Conservation (phyloP, 2,888 invertebrate genomes). For the Trachelus iudaicus region DNA sequence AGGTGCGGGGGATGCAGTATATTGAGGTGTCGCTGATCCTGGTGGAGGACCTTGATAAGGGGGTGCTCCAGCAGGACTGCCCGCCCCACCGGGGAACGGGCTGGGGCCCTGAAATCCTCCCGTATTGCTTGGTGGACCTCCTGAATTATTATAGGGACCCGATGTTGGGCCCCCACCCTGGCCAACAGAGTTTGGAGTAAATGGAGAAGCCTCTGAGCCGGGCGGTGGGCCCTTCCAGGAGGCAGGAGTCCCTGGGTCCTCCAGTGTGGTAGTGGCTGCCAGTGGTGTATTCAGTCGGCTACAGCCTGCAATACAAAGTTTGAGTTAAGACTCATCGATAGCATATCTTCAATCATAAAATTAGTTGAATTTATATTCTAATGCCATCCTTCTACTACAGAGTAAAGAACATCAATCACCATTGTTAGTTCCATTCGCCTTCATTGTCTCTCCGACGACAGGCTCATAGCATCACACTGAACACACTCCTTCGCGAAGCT, state of each 20-base stretch:
- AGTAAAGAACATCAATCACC: slow-evolving; percentile 49
- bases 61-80: slow-evolving; percentile 80
- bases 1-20: slow-evolving; percentile 87
- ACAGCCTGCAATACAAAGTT: slow-evolving; percentile 73
- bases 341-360: not conserved
- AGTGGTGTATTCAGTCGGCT: slow-evolving; percentile 74
- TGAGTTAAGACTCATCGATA: not conserved
- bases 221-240: slow-evolving; percentile 84
- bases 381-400: not conserved
- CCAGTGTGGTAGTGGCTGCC: slow-evolving; percentile 75
- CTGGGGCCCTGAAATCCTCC: slow-evolving; percentile 74
- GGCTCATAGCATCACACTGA: slow-evolving; percentile 56
- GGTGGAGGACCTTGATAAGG: slow-evolving; percentile 79
- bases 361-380: not conserved
- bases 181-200: slow-evolving; percentile 73
- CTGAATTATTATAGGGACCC: slow-evolving; percentile 67
- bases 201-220: slow-evolving; percentile 75
- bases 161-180: slow-evolving; percentile 67
- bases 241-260: slow-evolving; percentile 74
- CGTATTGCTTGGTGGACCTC: slow-evolving; percentile 62
- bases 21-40: slow-evolving; percentile 83
- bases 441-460: slow-evolving; percentile 57
- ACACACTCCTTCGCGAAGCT: slow-evolving; percentile 30
- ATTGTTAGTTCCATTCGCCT: slow-evolving; percentile 65
- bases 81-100: slow-evolving; percentile 74